Evolutionary conservation across 2,888 invertebrate genomes (phyloP).

Genomic region (Andrena marginata): DNA sequence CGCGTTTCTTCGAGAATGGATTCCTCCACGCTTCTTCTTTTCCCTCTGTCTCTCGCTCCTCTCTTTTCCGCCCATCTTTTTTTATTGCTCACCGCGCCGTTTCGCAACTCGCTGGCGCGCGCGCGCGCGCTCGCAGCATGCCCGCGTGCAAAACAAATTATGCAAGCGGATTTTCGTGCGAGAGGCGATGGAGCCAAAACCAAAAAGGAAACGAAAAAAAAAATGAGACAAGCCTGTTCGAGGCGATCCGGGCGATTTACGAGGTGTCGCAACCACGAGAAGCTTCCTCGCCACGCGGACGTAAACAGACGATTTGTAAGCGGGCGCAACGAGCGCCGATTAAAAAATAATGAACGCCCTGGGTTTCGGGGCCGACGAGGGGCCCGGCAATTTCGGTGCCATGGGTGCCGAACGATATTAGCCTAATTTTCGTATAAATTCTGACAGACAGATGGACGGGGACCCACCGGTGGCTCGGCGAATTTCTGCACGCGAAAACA

Average conservation of each 20-base stretch:
- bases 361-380: background rate
- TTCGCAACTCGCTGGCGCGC: conserved; percentile 41
- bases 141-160: conserved; percentile 46
- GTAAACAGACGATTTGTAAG: background rate
- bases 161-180: conserved; percentile 46
- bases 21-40: conserved; percentile 44
- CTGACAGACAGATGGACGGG: background rate
- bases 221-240: background rate
- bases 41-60: conserved; percentile 18
- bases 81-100: background rate
- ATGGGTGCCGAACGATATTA: background rate
- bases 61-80: conserved; percentile 15
- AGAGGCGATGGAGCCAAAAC: background rate
- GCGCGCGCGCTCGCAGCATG: background rate
- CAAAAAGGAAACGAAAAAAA: background rate
- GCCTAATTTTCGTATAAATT: conserved; percentile 21
- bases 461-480: background rate
- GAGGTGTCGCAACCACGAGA: conserved; percentile 19
- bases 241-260: conserved; percentile 5
- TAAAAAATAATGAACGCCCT: conserved; percentile 1
- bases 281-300: conserved; percentile 3
- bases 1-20: conserved; percentile 65
- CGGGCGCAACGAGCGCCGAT: conserved; percentile 3
- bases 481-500: background rate
- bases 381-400: background rate